These are phyloP conservation scores for Eolophus roseicapilla DNA, from an alignment of 2,113 vertebrate species.

Conservation along the genomic window DNA sequence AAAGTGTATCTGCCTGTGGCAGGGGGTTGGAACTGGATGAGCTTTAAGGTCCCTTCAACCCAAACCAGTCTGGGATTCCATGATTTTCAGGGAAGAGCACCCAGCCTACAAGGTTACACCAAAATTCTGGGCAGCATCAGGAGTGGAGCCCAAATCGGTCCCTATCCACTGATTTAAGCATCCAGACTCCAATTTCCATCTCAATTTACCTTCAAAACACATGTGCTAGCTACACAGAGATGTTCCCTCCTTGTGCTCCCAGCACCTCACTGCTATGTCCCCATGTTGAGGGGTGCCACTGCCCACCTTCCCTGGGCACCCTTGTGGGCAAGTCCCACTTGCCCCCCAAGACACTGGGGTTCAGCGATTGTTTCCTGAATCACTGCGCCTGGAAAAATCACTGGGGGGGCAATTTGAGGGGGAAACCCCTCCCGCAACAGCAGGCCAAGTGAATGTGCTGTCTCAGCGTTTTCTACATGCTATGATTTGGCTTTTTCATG, in stretches of 20 bases:
- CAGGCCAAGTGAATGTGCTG: neutral
- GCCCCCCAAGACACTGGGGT: rapidly evolving
- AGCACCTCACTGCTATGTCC: neutral
- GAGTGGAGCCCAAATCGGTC: neutral
- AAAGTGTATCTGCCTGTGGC: neutral
- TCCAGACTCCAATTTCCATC: rapidly evolving
- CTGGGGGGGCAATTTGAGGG: neutral
- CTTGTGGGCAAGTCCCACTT: neutral
- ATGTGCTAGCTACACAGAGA: neutral
- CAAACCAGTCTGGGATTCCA: neutral
- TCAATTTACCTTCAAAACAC: neutral
- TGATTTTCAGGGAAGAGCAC: neutral
- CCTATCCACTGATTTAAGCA: neutral
- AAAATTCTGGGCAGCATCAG: neutral
- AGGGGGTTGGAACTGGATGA: neutral
- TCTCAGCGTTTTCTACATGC: conserved; percentile 1
- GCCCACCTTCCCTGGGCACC: neutral
- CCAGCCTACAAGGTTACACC: rapidly evolving
- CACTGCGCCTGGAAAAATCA: neutral
- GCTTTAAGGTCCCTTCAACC: neutral
- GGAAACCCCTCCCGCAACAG: neutral
- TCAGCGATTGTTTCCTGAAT: neutral
- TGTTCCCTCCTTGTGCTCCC: rapidly evolving
- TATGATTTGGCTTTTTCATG: neutral
- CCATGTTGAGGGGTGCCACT: rapidly evolving